phyloP scores from a whole-genome alignment of 1,140 invertebrate genomes.

The Ceratina japonica region DNA sequence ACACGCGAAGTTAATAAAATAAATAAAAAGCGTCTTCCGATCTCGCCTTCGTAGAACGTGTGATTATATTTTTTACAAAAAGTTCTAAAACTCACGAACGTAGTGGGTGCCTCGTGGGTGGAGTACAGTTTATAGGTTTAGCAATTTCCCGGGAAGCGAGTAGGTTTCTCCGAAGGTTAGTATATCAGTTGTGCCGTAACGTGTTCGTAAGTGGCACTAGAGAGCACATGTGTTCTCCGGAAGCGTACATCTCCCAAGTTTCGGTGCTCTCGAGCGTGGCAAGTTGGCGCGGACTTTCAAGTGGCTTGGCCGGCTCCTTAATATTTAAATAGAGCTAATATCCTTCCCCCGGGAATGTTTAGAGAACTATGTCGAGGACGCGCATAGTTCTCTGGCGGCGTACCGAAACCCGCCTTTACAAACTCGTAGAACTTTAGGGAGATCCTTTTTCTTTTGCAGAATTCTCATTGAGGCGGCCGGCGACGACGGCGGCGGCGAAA shows the following conservation, averaged over 20 bases:
- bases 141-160: too few relatives aligned
- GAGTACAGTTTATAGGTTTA: too few relatives aligned
- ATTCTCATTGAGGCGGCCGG: neutral
- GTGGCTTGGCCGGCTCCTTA: neutral
- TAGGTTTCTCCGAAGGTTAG: neutral
- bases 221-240: neutral
- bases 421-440: too few relatives aligned
- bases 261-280: neutral
- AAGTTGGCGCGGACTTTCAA: neutral
- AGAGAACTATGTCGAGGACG: neutral
- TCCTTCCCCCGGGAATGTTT: neutral
- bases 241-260: neutral
- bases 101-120: too few relatives aligned
- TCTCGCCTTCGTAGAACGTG: too few relatives aligned
- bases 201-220: neutral
- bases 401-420: too few relatives aligned
- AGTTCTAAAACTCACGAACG: too few relatives aligned
- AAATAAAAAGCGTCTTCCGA: too few relatives aligned
- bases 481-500: too few relatives aligned
- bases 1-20: too few relatives aligned
- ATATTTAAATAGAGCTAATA: conserved; percentile 6
- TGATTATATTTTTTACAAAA: too few relatives aligned
- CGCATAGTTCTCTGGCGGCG: neutral
- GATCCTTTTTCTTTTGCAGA: neutral
- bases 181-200: neutral